Evolutionary conservation across 2,797 vertebrate species (phyloP), one percentile per base, ranked within the genome.

Genomic region (Sebastes oblongus): DNA sequence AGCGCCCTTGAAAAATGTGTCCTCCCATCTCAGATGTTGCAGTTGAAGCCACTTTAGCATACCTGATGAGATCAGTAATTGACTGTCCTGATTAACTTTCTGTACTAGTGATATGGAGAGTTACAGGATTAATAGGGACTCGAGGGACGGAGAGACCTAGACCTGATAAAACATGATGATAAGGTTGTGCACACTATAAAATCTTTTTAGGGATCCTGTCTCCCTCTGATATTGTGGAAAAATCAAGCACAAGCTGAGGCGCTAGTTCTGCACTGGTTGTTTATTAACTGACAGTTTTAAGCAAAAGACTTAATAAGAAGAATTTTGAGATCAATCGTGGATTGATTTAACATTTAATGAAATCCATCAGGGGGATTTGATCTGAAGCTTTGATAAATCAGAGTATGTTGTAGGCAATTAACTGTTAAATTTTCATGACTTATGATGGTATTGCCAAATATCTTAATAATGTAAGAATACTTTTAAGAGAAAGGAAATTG

Each of bases 401-500:
- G 62, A 75, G 67, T 77, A 80, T 86, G 69, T 86, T 85, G 80
- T 85, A 83, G 77, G 86, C 83, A 92, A 91, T 94, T 91, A 89
- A 89, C 79, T 83, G 81, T 87, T 83, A 81, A 25, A 86, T 87
- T 86, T 83, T 72, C 34, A 74, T 71, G 70, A 88, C 66, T 87
- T 64, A 65, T 77, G 56, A 85, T 79, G 39, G 79, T 78, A 71
- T 91, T 90, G 80, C 54, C 18, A 89, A 92, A 93, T 88, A 90
- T 85, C 62, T 89, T 89, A 88, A 92, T 86, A 86, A 87, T 87
- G 77, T 74, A 87, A 85, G 77, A 91, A 89, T 85, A 80, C 84
- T 92, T 89, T 83, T 82, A 88, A 84, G 64, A 89, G 81, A 92
- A 95, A 95, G 90, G 93, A 94, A 95, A 96, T 96, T 91, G 92